These are phyloP conservation scores for Habrosyne pyritoides DNA, from an alignment of 2,888 invertebrate species.

Conservation along the genomic window DNA sequence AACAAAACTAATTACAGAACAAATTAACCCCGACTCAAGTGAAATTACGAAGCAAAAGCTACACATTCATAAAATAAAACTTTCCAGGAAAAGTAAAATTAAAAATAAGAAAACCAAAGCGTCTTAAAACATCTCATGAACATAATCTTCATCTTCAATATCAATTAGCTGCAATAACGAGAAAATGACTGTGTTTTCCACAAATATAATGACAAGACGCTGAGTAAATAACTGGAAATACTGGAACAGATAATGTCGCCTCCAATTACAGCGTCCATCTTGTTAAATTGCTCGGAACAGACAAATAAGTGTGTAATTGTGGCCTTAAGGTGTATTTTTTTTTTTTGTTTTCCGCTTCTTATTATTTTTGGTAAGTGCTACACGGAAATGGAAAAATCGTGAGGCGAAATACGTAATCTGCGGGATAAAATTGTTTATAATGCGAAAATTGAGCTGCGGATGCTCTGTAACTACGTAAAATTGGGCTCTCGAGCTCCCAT, in stretches of 20 bases:
- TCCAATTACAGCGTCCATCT: constrained; percentile 20
- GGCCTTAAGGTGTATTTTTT: constrained; percentile 23
- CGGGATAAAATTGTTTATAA: not conserved
- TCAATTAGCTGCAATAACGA: not conserved
- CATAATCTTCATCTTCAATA: not conserved
- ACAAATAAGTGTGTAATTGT: constrained; percentile 57
- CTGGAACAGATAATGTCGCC: not conserved
- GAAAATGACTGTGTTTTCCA: not conserved
- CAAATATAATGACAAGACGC: not conserved
- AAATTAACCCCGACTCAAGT: too few species aligned
- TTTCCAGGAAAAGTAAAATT: not conserved
- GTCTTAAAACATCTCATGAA: not conserved
- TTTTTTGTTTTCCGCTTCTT: constrained; percentile 23
- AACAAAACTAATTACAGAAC: too few species aligned
- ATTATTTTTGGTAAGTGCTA: constrained; percentile 25
- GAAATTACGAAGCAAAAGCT: not conserved
- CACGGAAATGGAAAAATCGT: not conserved
- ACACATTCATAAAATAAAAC: not conserved
- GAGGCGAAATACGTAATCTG: not conserved
- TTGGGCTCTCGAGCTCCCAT: too few species aligned
- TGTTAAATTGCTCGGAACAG: constrained; percentile 54
- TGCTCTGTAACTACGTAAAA: too few species aligned
- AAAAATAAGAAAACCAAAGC: too few species aligned
- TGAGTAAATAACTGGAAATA: not conserved
- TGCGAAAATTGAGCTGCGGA: not conserved